Evolutionary conservation across 2,888 invertebrate genomes (phyloP).

Genomic region (Epinotia ramella): DNA sequence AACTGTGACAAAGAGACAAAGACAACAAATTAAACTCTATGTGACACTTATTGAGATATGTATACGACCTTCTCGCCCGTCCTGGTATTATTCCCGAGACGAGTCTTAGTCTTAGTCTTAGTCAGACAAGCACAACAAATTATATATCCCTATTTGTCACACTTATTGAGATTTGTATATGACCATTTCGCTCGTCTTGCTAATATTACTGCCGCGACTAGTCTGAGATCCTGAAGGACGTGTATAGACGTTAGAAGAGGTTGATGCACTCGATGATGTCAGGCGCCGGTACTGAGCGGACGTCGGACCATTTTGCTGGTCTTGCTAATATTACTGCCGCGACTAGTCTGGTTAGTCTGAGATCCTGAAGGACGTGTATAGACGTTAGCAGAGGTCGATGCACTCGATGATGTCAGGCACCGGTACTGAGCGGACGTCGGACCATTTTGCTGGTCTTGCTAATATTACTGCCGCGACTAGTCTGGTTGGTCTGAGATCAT

Average conservation of each 20-base stretch:
- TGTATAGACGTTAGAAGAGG: conserved; percentile 15
- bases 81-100: too few relatives aligned
- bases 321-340: not conserved
- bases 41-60: too few relatives aligned
- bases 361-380: not conserved
- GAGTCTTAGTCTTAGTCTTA: too few relatives aligned
- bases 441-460: not conserved
- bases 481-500: not conserved
- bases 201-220: not conserved
- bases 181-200: too few relatives aligned
- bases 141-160: too few relatives aligned
- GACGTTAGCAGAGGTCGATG: conserved; percentile 26
- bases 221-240: not conserved
- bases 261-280: conserved; percentile 22
- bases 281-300: not conserved
- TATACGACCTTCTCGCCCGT: too few relatives aligned
- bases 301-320: not conserved
- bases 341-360: too few relatives aligned
- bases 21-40: too few relatives aligned
- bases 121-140: too few relatives aligned
- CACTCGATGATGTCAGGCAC: conserved; percentile 11
- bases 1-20: too few relatives aligned
- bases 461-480: not conserved
- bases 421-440: conserved; percentile 7
- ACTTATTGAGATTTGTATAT: too few relatives aligned